Conservation (phyloP, 2,888 invertebrate species). For the Drosophila colorata region DNA sequence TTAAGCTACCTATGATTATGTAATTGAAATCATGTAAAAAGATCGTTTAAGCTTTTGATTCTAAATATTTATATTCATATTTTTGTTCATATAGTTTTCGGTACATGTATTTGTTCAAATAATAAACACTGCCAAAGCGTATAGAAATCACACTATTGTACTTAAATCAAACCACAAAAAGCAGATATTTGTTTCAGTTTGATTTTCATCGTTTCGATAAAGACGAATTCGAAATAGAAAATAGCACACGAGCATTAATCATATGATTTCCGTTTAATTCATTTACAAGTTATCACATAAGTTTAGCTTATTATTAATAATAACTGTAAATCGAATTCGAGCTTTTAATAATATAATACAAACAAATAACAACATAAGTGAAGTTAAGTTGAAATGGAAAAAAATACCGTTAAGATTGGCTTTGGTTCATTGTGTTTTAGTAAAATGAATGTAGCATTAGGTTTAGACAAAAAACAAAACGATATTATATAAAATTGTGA, state of each 20-base stretch:
- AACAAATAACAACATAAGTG: slow-evolving; percentile 26
- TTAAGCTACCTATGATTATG: slow-evolving; percentile 7
- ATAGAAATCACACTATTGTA: slow-evolving; percentile 79
- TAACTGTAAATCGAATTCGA: slow-evolving; percentile 77
- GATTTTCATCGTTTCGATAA: slow-evolving; percentile 16
- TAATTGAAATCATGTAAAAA: slow-evolving; percentile 29
- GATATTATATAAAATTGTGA: slow-evolving; percentile 74
- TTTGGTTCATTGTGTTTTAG: slow-evolving; percentile 57
- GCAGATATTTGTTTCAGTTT: slow-evolving; percentile 32
- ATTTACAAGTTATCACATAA: slow-evolving; percentile 47
- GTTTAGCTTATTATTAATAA: slow-evolving; percentile 59
- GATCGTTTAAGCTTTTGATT: slow-evolving; percentile 9
- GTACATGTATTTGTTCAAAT: slow-evolving; percentile 73
- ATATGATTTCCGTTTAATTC: slow-evolving; percentile 25
- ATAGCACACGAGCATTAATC: slow-evolving; percentile 33
- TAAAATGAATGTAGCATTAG: slow-evolving; percentile 59
- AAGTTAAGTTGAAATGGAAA: slow-evolving; percentile 33
- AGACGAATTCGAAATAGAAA: slow-evolving; percentile 22
- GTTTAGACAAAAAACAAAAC: slow-evolving; percentile 52
- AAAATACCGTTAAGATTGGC: slow-evolving; percentile 33
- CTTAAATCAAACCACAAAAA: slow-evolving; percentile 40
- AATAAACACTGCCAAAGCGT: slow-evolving; percentile 83
- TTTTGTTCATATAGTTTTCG: slow-evolving; percentile 45
- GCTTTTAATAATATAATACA: slow-evolving; percentile 78
- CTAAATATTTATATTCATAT: slow-evolving; percentile 11